Conservation (phyloP, 2,113 vertebrate species). For the Amia ocellicauda region DNA sequence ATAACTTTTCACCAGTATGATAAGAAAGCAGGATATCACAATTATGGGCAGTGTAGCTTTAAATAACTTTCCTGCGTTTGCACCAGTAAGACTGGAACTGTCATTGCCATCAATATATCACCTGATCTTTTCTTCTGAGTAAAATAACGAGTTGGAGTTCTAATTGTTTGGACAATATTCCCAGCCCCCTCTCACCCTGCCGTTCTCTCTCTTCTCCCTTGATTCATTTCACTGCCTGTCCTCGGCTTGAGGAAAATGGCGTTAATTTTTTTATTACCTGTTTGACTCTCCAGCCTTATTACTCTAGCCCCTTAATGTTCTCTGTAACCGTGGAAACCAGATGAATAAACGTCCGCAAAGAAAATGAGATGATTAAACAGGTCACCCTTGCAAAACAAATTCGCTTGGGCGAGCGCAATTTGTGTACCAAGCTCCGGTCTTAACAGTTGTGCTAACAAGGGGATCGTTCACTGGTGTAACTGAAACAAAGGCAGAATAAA, state of each 20-base stretch:
- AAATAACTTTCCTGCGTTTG: slow-evolving; percentile 34
- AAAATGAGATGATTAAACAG: slow-evolving; percentile 99
- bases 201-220: slow-evolving; percentile 62
- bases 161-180: slow-evolving; percentile 78
- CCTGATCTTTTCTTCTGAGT: slow-evolving; percentile 67
- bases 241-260: slow-evolving; percentile 87
- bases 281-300: slow-evolving; percentile 99
- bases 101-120: slow-evolving; percentile 66
- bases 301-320: slow-evolving; percentile 99
- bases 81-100: slow-evolving; percentile 48
- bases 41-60: slow-evolving; percentile 34
- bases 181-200: slow-evolving; percentile 39
- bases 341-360: slow-evolving; percentile 99
- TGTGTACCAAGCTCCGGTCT: slow-evolving; percentile 70
- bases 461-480: slow-evolving; percentile 71
- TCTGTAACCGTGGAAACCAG: slow-evolving; percentile 99
- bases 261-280: slow-evolving; percentile 99
- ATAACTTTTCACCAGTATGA: slow-evolving; percentile 32
- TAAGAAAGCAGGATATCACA: slow-evolving; percentile 64
- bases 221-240: slow-evolving; percentile 84
- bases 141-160: slow-evolving; percentile 67
- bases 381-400: slow-evolving; percentile 99
- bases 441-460: slow-evolving; percentile 74
- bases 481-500: slow-evolving; percentile 42
- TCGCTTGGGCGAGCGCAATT: slow-evolving; percentile 77